These are phyloP conservation scores for Chalcosyrphus nemorum DNA, from an alignment of 2,888 invertebrate genomes.

Conservation along the genomic window DNA sequence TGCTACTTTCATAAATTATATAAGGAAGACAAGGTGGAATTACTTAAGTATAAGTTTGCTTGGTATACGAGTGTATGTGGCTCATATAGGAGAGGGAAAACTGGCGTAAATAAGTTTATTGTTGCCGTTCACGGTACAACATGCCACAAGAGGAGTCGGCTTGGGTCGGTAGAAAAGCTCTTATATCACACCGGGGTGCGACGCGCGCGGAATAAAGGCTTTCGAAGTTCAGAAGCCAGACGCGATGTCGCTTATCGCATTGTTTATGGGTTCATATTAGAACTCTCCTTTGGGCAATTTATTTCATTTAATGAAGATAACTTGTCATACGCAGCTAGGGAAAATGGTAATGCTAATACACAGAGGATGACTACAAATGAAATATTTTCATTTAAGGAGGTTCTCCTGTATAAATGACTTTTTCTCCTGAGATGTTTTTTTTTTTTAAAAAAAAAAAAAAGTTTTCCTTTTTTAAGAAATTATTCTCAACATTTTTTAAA, in stretches of 20 bases:
- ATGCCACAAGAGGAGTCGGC: too few relatives aligned
- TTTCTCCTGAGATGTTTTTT: background rate
- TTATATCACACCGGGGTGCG: slow-evolving; percentile 23
- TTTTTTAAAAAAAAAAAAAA: too few relatives aligned
- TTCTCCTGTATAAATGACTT: slow-evolving; percentile 15
- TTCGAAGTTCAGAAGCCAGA: slow-evolving; percentile 65
- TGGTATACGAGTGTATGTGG: background rate
- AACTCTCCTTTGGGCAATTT: slow-evolving; percentile 72
- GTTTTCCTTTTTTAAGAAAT: background rate
- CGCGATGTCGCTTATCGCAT: slow-evolving; percentile 68
- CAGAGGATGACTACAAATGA: slow-evolving; percentile 41
- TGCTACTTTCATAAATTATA: slow-evolving; percentile 71
- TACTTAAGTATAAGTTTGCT: slow-evolving; percentile 31
- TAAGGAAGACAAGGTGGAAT: slow-evolving; percentile 40
- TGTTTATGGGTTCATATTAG: slow-evolving; percentile 71
- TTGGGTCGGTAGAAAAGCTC: slow-evolving; percentile 33
- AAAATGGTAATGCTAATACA: slow-evolving; percentile 52
- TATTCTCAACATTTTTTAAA: background rate
- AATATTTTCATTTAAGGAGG: slow-evolving; percentile 55
- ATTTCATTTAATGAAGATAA: slow-evolving; percentile 73
- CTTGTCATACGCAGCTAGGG: slow-evolving; percentile 67
- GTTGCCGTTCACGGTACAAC: slow-evolving; percentile 24
- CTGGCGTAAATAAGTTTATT: slow-evolving; percentile 60
- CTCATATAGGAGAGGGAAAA: background rate
- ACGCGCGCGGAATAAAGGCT: slow-evolving; percentile 48